phyloP scores from a whole-genome alignment of 2,797 vertebrate species.

The Cuniculus paca region DNA sequence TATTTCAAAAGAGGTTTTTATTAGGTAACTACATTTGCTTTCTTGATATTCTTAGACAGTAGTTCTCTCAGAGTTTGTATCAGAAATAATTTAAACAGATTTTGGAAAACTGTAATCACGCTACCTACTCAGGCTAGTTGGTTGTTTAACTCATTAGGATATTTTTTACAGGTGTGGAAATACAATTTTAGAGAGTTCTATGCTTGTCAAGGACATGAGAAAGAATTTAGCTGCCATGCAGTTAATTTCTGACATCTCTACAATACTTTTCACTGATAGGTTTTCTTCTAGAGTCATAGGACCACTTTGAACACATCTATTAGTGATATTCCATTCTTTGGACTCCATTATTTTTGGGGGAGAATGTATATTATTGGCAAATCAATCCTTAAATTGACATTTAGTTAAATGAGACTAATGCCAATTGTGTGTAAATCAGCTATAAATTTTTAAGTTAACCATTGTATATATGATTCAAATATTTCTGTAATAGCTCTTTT shows the following conservation, averaged over 20 bases:
- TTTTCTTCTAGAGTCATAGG: background rate
- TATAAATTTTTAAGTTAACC: background rate
- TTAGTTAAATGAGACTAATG: background rate
- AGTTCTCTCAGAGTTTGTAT: background rate
- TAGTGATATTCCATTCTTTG: background rate
- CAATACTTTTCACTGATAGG: background rate
- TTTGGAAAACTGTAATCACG: background rate
- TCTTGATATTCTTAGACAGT: slow-evolving; percentile 3
- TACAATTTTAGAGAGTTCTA: background rate
- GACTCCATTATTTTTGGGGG: background rate
- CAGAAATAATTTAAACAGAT: slow-evolving; percentile 2
- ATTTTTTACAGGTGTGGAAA: background rate
- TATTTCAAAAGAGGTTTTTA: slow-evolving; percentile 27
- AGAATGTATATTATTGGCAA: background rate
- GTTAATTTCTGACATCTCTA: background rate
- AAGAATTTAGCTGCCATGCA: background rate
- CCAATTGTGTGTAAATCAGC: background rate
- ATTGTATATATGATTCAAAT: too few species aligned
- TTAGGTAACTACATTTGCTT: background rate
- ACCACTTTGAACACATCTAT: background rate
- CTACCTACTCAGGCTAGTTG: background rate
- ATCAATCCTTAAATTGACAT: background rate
- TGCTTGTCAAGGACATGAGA: background rate
- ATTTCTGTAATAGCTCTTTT: too few species aligned
- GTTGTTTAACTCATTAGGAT: background rate